These are phyloP conservation scores for Paramisgurnus dabryanus DNA, from an alignment of 2,113 vertebrate species.

Conservation along the genomic window DNA sequence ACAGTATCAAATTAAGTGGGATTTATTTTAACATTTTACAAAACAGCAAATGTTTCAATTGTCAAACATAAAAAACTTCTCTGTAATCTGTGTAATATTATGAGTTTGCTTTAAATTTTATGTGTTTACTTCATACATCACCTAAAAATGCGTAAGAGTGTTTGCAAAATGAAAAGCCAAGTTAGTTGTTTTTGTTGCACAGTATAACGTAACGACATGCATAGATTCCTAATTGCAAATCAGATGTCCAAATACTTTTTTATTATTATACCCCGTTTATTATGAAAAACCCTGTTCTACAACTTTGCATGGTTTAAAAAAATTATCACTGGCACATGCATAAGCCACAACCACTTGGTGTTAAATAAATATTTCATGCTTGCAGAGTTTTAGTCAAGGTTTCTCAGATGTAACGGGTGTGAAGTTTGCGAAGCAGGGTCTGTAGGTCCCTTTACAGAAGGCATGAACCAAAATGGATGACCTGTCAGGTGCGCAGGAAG, in stretches of 20 bases:
- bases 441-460: slow-evolving; percentile 22
- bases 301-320: not conserved
- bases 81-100: too few relatives aligned
- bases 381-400: slow-evolving; percentile 15
- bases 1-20: not conserved
- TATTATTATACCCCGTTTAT: too few relatives aligned
- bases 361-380: not conserved
- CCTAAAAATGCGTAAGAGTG: too few relatives aligned
- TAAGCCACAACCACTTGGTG: not conserved
- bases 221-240: not conserved
- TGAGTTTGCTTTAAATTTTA: too few relatives aligned
- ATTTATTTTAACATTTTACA: slow-evolving; percentile 8
- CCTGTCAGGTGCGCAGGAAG: slow-evolving; percentile 43
- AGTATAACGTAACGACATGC: not conserved
- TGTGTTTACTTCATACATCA: too few relatives aligned
- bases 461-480: slow-evolving; percentile 33
- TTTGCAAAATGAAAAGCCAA: too few relatives aligned
- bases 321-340: not conserved
- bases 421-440: slow-evolving; percentile 15
- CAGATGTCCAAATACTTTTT: too few relatives aligned
- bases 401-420: slow-evolving; percentile 17
- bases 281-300: too few relatives aligned
- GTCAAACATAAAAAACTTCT: not conserved
- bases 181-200: too few relatives aligned
- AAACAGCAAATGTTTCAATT: not conserved